Evolutionary conservation across 2,888 invertebrate genomes (phyloP).

Genomic region (Melieria picta): DNA sequence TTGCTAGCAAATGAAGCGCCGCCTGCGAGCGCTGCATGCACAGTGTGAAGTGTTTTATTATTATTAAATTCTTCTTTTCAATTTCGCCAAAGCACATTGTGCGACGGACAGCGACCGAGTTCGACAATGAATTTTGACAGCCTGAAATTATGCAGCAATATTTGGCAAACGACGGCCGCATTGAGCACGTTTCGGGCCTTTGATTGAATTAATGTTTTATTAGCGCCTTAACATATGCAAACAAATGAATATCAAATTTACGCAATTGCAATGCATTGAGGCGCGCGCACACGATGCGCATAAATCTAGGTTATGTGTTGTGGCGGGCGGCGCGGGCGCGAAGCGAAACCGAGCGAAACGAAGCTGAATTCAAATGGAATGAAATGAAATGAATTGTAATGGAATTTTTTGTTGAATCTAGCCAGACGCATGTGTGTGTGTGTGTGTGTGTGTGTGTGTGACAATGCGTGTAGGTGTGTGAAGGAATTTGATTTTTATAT

Average conservation of each 20-base stretch:
- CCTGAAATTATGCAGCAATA: no score
- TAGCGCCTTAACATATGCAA: constrained; percentile 32
- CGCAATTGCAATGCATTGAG: background rate
- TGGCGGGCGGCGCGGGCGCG: no score
- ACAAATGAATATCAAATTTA: constrained; percentile 1
- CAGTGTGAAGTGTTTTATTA: background rate
- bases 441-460: background rate
- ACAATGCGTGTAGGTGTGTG: constrained; percentile 10
- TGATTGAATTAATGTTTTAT: constrained; percentile 36
- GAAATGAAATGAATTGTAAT: constrained; percentile 26
- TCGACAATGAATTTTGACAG: no score
- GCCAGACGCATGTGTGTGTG: background rate
- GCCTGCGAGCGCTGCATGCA: no score
- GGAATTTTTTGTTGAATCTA: background rate
- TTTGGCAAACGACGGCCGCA: no score
- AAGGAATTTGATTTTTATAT: constrained; percentile 38
- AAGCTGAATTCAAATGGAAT: constrained; percentile 30
- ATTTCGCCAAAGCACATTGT: no score
- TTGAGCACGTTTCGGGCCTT: constrained; percentile 23
- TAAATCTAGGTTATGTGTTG: background rate
- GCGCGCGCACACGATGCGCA: background rate
- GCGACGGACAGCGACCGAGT: no score
- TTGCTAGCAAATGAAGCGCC: no score
- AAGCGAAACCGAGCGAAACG: constrained; percentile 10
- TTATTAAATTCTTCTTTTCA: background rate